Conservation (phyloP, 2,888 invertebrate species). For the Cactoblastis cactorum region DNA sequence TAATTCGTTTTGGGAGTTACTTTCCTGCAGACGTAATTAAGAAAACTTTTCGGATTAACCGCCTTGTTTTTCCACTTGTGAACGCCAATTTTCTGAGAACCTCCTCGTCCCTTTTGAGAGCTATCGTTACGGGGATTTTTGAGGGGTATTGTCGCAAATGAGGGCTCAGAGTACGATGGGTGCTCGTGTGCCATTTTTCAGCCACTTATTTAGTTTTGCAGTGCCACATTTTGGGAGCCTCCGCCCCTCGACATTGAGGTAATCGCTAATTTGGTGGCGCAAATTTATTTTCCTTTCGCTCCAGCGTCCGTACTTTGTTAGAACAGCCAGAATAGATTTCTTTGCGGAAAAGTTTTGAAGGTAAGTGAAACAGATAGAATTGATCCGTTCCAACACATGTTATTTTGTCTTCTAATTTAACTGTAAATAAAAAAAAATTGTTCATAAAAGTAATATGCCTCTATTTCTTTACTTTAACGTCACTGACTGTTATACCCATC, state of each 20-base stretch:
- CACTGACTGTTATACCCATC: too few relatives aligned
- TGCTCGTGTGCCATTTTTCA: constrained; percentile 58
- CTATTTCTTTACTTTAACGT: too few relatives aligned
- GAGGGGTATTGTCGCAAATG: constrained; percentile 18
- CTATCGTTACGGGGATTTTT: constrained; percentile 16
- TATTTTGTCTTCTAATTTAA: too few relatives aligned
- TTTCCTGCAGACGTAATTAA: constrained; percentile 71
- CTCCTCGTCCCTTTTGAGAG: constrained; percentile 27
- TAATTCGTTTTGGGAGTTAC: constrained; percentile 74
- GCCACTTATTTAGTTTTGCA: constrained; percentile 71
- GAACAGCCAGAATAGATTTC: neutral
- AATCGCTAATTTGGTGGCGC: constrained; percentile 71
- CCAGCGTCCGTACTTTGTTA: neutral
- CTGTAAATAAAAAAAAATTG: too few relatives aligned
- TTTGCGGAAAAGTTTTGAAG: neutral
- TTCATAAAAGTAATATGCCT: too few relatives aligned
- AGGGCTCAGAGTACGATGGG: constrained; percentile 42
- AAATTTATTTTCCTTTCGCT: constrained; percentile 58
- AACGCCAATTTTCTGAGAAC: constrained; percentile 39
- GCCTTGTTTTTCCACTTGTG: constrained; percentile 64
- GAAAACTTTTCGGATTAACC: constrained; percentile 74
- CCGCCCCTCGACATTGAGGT: constrained; percentile 68
- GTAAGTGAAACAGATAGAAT: too few relatives aligned
- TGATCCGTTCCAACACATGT: too few relatives aligned
- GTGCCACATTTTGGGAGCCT: constrained; percentile 57